phyloP scores from a whole-genome alignment of 1,140 invertebrate species.

The Scaptomyza pallida region DNA sequence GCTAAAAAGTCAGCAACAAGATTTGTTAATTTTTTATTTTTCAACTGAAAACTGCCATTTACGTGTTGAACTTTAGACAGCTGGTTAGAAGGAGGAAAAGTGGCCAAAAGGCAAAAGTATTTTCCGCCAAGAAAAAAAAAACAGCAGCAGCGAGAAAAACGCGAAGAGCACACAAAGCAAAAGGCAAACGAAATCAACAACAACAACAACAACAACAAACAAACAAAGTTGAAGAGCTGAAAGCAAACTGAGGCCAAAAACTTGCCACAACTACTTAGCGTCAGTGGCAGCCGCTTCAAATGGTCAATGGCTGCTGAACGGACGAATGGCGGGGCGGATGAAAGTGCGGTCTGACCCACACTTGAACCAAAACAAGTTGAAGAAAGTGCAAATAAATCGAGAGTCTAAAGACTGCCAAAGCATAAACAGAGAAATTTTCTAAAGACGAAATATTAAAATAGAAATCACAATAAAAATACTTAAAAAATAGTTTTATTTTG shows the following conservation, averaged over 20 bases:
- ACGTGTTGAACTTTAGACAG: not conserved
- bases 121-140: not conserved
- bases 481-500: no score
- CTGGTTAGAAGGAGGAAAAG: not conserved
- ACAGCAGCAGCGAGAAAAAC: not conserved
- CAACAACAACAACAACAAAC: constrained; percentile 34
- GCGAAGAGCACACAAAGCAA: constrained; percentile 2
- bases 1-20: not conserved
- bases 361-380: not conserved
- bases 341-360: not conserved
- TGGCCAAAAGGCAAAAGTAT: not conserved
- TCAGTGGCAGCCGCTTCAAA: constrained; percentile 52
- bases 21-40: not conserved
- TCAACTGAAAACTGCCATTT: not conserved
- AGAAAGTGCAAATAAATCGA: not conserved
- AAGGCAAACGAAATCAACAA: constrained; percentile 56
- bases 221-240: constrained; percentile 36
- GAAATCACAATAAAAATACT: no score
- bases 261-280: constrained; percentile 76
- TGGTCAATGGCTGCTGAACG: constrained; percentile 13
- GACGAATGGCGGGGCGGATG: not conserved
- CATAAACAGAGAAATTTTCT: no score
- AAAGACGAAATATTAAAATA: no score
- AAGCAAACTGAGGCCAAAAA: constrained; percentile 45
- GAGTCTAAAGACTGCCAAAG: no score